A percentile compares a stretch with the other conserved stretches of the same genome.
Conservation (phyloP, 2,888 invertebrate genomes). For the Cylloceria caligata region DNA sequence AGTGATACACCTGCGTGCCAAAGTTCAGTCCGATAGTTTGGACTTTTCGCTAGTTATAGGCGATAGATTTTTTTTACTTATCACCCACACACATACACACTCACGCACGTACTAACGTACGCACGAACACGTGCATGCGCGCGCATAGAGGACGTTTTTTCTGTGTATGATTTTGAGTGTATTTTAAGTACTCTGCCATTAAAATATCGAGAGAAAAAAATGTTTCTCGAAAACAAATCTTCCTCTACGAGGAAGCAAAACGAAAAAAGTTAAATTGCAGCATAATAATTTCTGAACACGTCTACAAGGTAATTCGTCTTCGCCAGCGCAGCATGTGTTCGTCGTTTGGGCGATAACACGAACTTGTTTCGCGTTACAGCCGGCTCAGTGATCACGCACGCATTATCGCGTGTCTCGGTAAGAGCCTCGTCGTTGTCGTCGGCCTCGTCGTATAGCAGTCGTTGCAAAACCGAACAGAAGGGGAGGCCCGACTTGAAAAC, state of each 20-base stretch:
- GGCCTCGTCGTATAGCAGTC: constrained; percentile 18
- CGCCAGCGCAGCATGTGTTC: constrained; percentile 58
- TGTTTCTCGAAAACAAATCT: too few species aligned
- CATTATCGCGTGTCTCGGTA: constrained; percentile 63
- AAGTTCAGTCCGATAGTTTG: too few species aligned
- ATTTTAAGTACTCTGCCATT: too few species aligned
- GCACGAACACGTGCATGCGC: too few species aligned
- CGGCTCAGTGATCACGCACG: constrained; percentile 61
- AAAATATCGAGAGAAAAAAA: too few species aligned
- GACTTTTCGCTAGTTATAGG: too few species aligned
- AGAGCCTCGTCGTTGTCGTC: constrained; percentile 43
- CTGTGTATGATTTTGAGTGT: too few species aligned
- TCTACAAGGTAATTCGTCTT: constrained; percentile 66
- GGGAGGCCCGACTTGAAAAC: constrained; percentile 18
- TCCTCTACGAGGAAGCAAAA: background rate
- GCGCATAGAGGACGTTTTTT: too few species aligned
- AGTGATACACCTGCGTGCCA: too few species aligned
- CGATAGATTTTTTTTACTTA: too few species aligned
- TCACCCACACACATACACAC: too few species aligned
- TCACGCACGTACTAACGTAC: too few species aligned
- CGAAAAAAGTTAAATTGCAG: constrained; percentile 8
- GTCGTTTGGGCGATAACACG: constrained; percentile 59
- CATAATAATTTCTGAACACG: constrained; percentile 62
- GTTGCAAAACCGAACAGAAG: constrained; percentile 31
- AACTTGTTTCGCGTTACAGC: constrained; percentile 58